phyloP scores from a whole-genome alignment of 2,888 invertebrate genomes.

The Acanthosepion pharaonis region DNA sequence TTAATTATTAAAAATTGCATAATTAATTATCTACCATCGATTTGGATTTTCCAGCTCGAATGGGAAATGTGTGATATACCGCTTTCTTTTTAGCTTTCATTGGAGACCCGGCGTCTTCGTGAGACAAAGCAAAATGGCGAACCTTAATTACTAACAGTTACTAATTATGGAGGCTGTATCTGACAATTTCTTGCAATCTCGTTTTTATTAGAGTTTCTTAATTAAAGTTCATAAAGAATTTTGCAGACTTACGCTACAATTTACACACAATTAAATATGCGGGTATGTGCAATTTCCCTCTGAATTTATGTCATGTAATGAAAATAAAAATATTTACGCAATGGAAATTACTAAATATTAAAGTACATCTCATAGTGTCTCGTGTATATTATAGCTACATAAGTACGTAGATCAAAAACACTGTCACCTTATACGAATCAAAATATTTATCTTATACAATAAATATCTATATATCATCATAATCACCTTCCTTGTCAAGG shows the following conservation, averaged over 20 bases:
- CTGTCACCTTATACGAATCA: too few species aligned
- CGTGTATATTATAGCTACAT: too few species aligned
- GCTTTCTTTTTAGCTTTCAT: background rate
- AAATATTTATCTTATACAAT: too few species aligned
- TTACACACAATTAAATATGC: background rate
- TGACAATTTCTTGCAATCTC: background rate
- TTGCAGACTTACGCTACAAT: background rate
- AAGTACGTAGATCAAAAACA: too few species aligned
- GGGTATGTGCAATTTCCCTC: background rate
- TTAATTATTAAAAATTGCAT: constrained; percentile 20
- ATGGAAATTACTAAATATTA: too few species aligned
- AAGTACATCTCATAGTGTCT: too few species aligned
- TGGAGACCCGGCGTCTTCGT: background rate
- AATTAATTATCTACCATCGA: constrained; percentile 21
- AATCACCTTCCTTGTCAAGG: too few species aligned
- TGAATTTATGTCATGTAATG: background rate
- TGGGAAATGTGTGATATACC: background rate
- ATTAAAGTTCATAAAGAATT: background rate
- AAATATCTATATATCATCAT: too few species aligned
- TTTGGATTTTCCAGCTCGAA: background rate
- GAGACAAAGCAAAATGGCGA: background rate
- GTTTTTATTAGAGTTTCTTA: background rate
- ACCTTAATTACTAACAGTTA: background rate
- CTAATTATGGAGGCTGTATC: background rate
- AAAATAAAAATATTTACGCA: too few species aligned